Conservation (phyloP, 2,113 vertebrate genomes). For the Butastur rufipennis region DNA sequence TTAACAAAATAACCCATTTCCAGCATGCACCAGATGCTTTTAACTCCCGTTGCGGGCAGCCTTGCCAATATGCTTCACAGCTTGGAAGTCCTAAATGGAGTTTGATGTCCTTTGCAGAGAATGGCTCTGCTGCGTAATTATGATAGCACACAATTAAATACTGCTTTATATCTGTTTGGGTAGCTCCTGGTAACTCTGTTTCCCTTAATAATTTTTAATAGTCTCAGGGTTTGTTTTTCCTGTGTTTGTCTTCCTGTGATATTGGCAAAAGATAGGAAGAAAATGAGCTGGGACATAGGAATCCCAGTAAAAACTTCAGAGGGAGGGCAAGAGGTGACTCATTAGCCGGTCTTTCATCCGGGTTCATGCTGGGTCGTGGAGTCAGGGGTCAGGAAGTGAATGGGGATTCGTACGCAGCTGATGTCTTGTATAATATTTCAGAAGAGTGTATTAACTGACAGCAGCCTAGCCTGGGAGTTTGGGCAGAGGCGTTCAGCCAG, state of each 20-base stretch:
- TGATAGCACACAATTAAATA: neutral
- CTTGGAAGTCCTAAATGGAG: neutral
- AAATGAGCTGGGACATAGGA: neutral
- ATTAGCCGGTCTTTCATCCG: conserved; percentile 18
- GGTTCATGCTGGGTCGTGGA: neutral
- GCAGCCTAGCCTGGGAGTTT: neutral
- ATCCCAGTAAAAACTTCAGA: neutral
- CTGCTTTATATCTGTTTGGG: neutral
- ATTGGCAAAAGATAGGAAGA: conserved; percentile 15
- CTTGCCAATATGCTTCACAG: accelerated
- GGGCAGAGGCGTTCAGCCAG: neutral
- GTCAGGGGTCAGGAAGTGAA: conserved; percentile 14
- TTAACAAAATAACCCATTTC: neutral
- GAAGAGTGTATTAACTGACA: neutral
- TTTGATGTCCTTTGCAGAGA: conserved; percentile 22
- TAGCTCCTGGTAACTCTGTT: neutral
- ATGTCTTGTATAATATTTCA: conserved; percentile 4
- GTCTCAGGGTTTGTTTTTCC: conserved; percentile 28
- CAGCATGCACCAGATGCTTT: neutral
- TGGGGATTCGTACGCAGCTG: neutral
- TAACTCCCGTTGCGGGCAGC: neutral
- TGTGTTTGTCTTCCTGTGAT: neutral
- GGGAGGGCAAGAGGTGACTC: neutral
- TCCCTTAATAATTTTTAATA: conserved; percentile 3
- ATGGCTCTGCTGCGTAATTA: neutral